Base-by-base conservation (phyloP, 2,113 vertebrate species). In the Choloepus hoffmanni region DNA sequence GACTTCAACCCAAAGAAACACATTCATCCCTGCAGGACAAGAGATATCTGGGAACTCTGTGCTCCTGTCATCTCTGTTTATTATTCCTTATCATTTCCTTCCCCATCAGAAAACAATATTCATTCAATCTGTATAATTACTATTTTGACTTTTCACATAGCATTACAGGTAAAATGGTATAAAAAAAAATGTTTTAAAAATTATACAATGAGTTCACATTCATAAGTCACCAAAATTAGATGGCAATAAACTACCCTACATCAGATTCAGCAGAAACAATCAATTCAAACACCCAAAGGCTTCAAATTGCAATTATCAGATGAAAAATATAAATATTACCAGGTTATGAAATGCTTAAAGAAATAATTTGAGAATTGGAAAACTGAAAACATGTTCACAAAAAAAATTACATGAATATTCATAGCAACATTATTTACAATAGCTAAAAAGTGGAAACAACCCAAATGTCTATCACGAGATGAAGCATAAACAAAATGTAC, bases 141-240 rank as follows among this genome's bases (percentile, higher is more conserved):
- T 73, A 63, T 45, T 50, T 36, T 84, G 58, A 85, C 58, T 92
- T 92, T 60, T 24, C 45, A 81, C 50, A 81, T 60, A 89, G 88
- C 55, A 88, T 50, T 73, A 92, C 2, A 89, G 45, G 63, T 50
- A 85, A 33, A 55, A 30, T 50, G 81, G 45, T 65, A 92, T 4
- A 3, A 89, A 70, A 43, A 55, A 55, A 89, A 68, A 45, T 60
- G 18, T 11, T 33, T 50, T 15, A 84, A 78, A 83, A 88, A 79
- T 43, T 72, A 84, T 36, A 76, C 65, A 93, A 90, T 33, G 79
- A 78, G 70, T 53, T 92, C 7, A 96, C 14, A 72, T 72, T 55
- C n/a, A 78, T 90, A 83, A 92, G 77, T n/a, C 28, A 50, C 26
- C 50, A 79, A 73, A 24, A 24, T 90, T 85, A 70, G 14, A 30